Evolutionary conservation across 2,888 invertebrate species (phyloP).

Genomic region (Trissolcus brochymenae): DNA sequence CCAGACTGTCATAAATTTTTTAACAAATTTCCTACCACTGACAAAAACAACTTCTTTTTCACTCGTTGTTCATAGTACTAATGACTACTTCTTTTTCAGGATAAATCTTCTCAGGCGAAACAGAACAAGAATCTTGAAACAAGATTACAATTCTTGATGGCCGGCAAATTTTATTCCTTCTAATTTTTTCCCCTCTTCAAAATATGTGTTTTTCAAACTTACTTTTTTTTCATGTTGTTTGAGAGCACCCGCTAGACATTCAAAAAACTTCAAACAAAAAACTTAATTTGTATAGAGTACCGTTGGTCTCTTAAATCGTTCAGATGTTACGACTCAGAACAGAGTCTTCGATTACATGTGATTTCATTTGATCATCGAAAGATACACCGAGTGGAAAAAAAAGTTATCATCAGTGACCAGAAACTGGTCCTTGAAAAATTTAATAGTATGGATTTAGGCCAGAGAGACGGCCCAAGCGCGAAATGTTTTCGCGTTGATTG

Average conservation of each 20-base stretch:
- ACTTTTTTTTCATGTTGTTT: no score
- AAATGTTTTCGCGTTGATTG: constrained; percentile 51
- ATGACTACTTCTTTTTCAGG: no score
- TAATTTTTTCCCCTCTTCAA: no score
- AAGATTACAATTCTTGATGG: no score
- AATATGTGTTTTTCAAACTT: no score
- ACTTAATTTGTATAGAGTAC: constrained; percentile 30
- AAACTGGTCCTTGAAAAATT: constrained; percentile 48
- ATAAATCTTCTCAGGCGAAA: no score
- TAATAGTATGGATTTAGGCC: constrained; percentile 57
- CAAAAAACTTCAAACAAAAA: not conserved
- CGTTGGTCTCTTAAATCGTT: constrained; percentile 6
- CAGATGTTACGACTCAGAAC: constrained; percentile 42
- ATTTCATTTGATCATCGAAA: constrained; percentile 55
- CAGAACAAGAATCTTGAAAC: no score
- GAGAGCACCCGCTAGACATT: no score
- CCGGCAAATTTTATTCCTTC: no score
- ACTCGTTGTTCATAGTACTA: no score
- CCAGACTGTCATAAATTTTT: constrained; percentile 2
- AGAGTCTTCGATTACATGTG: constrained; percentile 42
- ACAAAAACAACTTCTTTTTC: no score
- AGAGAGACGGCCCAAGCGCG: constrained; percentile 23
- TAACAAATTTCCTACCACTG: not conserved
- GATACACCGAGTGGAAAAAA: constrained; percentile 12
- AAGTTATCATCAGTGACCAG: constrained; percentile 10